Percentiles rank a stretch among this genome's conserved stretches.
Conservation (phyloP, 2,888 invertebrate species). For the Cephonodes hylas region DNA sequence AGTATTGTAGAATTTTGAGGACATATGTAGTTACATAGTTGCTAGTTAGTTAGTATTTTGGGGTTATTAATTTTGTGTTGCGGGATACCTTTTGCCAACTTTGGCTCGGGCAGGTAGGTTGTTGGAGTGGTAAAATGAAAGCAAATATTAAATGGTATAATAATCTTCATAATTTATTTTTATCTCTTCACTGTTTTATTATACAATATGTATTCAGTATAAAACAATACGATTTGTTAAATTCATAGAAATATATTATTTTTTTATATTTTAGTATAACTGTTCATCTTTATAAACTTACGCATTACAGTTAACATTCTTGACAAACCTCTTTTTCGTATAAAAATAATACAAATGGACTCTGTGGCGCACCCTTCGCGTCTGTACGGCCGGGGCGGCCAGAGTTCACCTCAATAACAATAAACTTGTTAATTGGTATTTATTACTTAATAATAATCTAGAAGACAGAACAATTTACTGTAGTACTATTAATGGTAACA, state of each 20-base stretch:
- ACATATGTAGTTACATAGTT: no score
- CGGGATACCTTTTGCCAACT: neutral
- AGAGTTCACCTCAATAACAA: slow-evolving; percentile 56
- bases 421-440: slow-evolving; percentile 79
- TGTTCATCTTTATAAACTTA: slow-evolving; percentile 78
- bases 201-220: slow-evolving; percentile 80
- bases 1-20: no score
- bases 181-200: slow-evolving; percentile 64
- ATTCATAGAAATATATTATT: slow-evolving; percentile 80
- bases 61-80: neutral
- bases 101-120: slow-evolving; percentile 8
- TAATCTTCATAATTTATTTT: slow-evolving; percentile 80
- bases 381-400: neutral
- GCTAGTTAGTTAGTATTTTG: no score
- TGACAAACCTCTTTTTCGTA: slow-evolving; percentile 64
- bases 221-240: slow-evolving; percentile 81
- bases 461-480: slow-evolving; percentile 74
- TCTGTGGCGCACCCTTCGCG: slow-evolving; percentile 29
- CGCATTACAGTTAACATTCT: slow-evolving; percentile 80
- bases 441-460: slow-evolving; percentile 74
- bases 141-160: slow-evolving; percentile 70
- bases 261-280: slow-evolving; percentile 70
- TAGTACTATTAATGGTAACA: slow-evolving; percentile 78
- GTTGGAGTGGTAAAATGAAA: slow-evolving; percentile 48
- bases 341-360: slow-evolving; percentile 78